Conservation (phyloP, 2,113 vertebrate genomes). For the Gymnarchus niloticus region DNA sequence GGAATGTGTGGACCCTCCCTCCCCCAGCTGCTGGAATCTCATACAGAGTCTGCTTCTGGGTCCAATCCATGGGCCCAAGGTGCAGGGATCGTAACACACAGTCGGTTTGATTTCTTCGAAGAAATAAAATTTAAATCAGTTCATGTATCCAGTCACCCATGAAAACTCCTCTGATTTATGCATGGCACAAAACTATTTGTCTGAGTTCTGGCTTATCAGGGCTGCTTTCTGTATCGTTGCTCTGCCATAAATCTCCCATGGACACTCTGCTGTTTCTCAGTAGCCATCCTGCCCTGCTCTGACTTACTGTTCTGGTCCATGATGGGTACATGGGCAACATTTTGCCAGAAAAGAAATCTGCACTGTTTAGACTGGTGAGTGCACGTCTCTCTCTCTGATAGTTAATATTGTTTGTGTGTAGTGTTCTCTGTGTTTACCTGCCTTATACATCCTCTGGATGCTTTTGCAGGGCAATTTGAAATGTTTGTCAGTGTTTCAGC, state of each 20-base stretch:
- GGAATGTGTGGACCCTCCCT: too few species aligned
- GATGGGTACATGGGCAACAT: neutral
- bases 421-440: neutral
- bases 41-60: neutral
- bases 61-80: neutral
- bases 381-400: neutral
- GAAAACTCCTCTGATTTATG: neutral
- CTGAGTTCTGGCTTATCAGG: neutral
- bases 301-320: neutral
- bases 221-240: neutral
- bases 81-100: neutral
- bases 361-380: neutral
- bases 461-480: too few species aligned
- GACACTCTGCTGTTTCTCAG: neutral
- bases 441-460: neutral
- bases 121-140: neutral
- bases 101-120: neutral
- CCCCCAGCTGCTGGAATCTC: neutral
- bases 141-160: neutral
- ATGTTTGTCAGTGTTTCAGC: too few species aligned
- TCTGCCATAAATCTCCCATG: neutral
- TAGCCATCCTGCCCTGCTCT: neutral
- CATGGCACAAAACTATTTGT: neutral
- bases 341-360: neutral
- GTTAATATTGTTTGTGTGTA: neutral